phyloP scores from a whole-genome alignment of 1,140 invertebrate species.

The Calliopsis andreniformis region DNA sequence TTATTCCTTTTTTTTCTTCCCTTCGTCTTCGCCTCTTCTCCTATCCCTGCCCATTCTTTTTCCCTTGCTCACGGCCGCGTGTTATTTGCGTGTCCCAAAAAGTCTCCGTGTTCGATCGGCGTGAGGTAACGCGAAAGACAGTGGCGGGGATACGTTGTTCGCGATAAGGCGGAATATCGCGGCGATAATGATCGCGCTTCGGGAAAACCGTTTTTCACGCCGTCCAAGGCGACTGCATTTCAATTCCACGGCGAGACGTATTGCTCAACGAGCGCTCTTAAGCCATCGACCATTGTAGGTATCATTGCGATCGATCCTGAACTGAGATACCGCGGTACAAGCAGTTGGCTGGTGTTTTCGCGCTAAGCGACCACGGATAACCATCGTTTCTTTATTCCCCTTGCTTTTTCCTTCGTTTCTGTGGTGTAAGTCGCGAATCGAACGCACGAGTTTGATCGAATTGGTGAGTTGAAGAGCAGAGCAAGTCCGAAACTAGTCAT shows the following conservation, averaged over 20 bases:
- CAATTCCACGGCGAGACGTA: constrained; percentile 49
- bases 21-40: neutral
- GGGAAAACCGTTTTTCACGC: constrained; percentile 31
- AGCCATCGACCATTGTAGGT: constrained; percentile 12
- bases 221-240: constrained; percentile 35
- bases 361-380: constrained; percentile 38
- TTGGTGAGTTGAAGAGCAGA: no score
- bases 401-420: neutral
- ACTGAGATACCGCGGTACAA: constrained; percentile 25
- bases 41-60: no score
- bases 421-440: constrained; percentile 8
- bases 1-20: constrained; percentile 34
- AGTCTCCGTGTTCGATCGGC: no score
- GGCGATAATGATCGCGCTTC: constrained; percentile 49
- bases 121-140: no score
- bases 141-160: neutral
- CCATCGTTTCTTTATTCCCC: constrained; percentile 1
- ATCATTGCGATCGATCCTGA: constrained; percentile 27
- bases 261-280: constrained; percentile 28
- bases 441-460: no score
- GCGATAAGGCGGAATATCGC: constrained; percentile 48
- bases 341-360: constrained; percentile 41
- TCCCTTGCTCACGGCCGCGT: neutral
- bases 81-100: constrained; percentile 52
- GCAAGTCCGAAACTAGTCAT: no score